Evolutionary conservation across 2,888 invertebrate genomes (phyloP).

Genomic region (Cremastinae sp.): DNA sequence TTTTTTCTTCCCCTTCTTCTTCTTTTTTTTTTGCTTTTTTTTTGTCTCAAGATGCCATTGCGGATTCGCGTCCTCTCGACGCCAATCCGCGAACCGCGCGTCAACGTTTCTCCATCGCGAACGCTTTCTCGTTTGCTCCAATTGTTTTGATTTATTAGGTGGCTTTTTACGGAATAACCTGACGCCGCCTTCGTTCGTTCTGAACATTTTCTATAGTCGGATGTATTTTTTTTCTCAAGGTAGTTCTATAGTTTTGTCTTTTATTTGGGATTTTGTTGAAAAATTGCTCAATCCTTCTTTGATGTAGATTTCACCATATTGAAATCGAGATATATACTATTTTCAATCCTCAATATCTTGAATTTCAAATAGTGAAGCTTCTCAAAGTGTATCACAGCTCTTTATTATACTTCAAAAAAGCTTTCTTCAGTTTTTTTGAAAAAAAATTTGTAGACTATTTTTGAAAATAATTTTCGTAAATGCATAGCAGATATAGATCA

Average conservation of each 20-base stretch:
- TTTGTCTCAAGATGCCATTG: constrained; percentile 38
- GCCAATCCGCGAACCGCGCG: constrained; percentile 25
- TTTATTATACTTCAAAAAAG: too few species aligned
- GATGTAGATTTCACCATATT: too few species aligned
- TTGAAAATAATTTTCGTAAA: too few species aligned
- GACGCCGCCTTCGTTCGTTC: too few species aligned
- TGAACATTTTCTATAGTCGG: background rate
- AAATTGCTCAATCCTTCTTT: background rate
- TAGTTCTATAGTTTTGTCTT: background rate
- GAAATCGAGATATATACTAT: too few species aligned
- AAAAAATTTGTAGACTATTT: too few species aligned
- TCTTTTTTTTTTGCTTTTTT: constrained; percentile 35
- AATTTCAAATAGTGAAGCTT: too few species aligned
- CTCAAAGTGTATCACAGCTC: too few species aligned
- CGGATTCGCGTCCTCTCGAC: constrained; percentile 50
- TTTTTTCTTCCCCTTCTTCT: constrained; percentile 24
- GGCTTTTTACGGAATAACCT: too few species aligned
- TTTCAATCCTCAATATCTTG: too few species aligned
- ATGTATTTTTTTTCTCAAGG: background rate
- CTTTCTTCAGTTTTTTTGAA: too few species aligned
- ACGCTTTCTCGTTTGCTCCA: background rate
- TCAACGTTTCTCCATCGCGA: constrained; percentile 39
- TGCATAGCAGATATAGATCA: too few species aligned
- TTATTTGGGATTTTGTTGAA: background rate
- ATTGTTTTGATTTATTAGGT: background rate